Conservation (phyloP, 2,113 vertebrate species). For the Actenoides lindsayi region DNA sequence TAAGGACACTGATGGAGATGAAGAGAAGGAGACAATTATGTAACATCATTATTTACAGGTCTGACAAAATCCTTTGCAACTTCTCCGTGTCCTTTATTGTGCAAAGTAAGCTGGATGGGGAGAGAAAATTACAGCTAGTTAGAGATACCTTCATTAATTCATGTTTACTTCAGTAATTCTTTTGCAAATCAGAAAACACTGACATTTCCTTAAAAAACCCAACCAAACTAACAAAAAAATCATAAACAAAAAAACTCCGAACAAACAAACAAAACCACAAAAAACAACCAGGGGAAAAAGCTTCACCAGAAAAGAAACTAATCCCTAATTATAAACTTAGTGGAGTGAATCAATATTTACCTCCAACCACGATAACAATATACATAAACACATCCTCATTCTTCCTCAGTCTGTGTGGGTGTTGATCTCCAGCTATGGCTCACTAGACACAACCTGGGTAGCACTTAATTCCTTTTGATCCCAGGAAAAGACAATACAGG, state of each 20-base stretch:
- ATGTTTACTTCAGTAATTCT: conserved; percentile 21
- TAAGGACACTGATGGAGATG: background rate
- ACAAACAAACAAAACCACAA: too few relatives aligned
- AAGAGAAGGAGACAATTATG: conserved; percentile 7
- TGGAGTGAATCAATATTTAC: conserved; percentile 44
- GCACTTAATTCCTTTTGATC: background rate
- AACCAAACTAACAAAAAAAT: too few relatives aligned
- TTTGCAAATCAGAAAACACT: background rate
- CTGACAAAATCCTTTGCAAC: background rate
- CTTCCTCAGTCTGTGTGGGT: background rate
- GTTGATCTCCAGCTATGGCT: background rate
- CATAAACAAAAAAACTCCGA: background rate
- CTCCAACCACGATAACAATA: conserved; percentile 21
- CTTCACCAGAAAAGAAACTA: background rate
- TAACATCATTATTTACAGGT: conserved; percentile 32
- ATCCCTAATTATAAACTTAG: conserved; percentile 11
- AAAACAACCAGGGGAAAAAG: background rate
- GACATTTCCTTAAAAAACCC: background rate
- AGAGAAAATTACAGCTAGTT: conserved; percentile 17
- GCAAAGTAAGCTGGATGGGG: background rate
- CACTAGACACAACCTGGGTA: background rate
- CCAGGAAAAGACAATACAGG: background rate
- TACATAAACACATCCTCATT: conserved; percentile 25
- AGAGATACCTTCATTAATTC: background rate
- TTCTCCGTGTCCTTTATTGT: conserved; percentile 8